Percentiles rank a stretch among this genome's conserved stretches.
Conservation (phyloP, 2,888 invertebrate species). For the Tethea ocularis region DNA sequence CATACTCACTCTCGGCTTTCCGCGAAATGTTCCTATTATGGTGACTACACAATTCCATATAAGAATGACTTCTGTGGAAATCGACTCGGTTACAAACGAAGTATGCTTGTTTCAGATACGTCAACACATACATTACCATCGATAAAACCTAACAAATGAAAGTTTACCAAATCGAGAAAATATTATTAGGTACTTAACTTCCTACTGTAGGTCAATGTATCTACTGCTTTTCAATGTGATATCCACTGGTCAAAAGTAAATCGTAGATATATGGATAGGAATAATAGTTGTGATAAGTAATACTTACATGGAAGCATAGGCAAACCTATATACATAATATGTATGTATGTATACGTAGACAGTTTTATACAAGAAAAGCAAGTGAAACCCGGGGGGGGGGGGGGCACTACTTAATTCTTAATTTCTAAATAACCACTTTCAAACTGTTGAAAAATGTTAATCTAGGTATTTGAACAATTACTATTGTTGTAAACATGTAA, state of each 20-base stretch:
- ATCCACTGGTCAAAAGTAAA: not conserved
- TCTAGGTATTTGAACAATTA: no score
- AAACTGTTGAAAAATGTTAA: no score
- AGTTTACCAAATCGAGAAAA: not conserved
- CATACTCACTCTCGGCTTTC: not conserved
- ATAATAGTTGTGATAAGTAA: not conserved
- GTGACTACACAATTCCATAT: not conserved
- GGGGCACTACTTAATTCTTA: no score
- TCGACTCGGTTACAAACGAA: not conserved
- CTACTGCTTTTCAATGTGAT: conserved; percentile 1
- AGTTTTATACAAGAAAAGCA: no score
- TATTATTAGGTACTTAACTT: not conserved
- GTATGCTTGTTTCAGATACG: not conserved
- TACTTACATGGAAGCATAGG: not conserved
- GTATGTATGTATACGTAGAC: no score
- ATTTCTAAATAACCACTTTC: no score
- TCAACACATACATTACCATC: not conserved
- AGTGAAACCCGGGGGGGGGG: no score
- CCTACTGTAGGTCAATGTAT: not conserved
- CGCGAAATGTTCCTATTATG: not conserved
- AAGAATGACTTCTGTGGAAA: not conserved
- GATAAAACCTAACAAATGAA: not conserved
- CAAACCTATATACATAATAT: no score
- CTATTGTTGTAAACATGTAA: no score
- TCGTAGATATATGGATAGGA: not conserved